Base-by-base conservation (phyloP, 2,888 invertebrate genomes). In the Cenopis cana region DNA sequence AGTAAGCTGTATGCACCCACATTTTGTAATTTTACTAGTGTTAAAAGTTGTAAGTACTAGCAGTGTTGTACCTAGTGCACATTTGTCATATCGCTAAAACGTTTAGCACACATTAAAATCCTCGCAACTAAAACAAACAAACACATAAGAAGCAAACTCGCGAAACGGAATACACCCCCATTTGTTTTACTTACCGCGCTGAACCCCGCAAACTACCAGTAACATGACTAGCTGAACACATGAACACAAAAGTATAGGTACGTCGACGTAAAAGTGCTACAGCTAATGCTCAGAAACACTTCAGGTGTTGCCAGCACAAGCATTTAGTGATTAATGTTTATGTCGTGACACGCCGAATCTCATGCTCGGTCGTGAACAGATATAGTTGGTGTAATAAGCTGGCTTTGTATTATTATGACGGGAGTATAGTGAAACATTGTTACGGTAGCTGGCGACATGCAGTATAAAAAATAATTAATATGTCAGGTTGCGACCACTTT, bases 271-370 rank as follows among this genome's bases (percentile, higher is more conserved):
- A 76, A 76, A 75, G 74, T 85, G 85, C 85, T 20, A 82, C 84
- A 88, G 86, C 67, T 57, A 68, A 68, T 72, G 73, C 70, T 70
- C 85, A 87, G 82, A 85, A 81, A 76, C 68, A 85, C 85, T 87
- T 85, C 88, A 89, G 89, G 89, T 89, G 86, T 79, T 84, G 79
- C 80, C 82, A 84, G 79, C 83, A 71, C 71, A 76, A 88, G 88
- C 85, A 86, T 88, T 86, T 82, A 79, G 85, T 91, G 92, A 92
- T 91, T 90, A 91, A 92, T 92, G 89, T 79, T 84, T 77, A 69
- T 71, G 74, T 75, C 84, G 86, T 92, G 92, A 92, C 89, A 84
- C 75, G 82, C 82, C 87, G 79, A 83, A 85, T 84, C 66, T 61
- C 52, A 57, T 56, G 9, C 59, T 36, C 20, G 56, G n/a, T 38